Base-by-base conservation (phyloP, 2,797 vertebrate genomes). In the Oreochromis grahami region DNA sequence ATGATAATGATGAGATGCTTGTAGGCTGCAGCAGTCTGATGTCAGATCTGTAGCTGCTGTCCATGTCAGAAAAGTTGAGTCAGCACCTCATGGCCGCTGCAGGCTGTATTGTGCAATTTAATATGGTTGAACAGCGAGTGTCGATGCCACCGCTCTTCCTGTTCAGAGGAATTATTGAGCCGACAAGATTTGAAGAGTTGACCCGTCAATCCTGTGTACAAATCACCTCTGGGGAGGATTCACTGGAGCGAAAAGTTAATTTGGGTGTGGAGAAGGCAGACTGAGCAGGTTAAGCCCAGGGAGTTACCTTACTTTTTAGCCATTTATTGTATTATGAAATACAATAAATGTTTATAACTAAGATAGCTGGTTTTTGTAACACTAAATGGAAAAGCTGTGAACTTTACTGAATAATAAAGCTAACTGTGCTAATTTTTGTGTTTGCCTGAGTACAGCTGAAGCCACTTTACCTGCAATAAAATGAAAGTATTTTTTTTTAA, bases 151-250 rank as follows among this genome's bases (percentile, higher is more conserved):
- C 13, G 32, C 24, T 70, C 56, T 24, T 21, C 32, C 38, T 60
- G 58, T 70, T 87, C 34, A 15, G 21, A 88, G 80, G 21, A 79
- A 88, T 83, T 87, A 93, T 91, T 85, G 88, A 91, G 77, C 78
- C 3, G 14, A 21, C 70, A 65, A 84, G 82, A 87, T 74, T 68
- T 80, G 77, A 80, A 32, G 81, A 83, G 58, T 85, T 87, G 86
- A 90, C 76, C 84, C 11, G 5, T 51, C 60, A 34, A n/a, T 85
- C 78, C 80, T 79, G 72, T 55, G 48, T 70, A 63, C 14, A 8
- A 78, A 84, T 79, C 68, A 83, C 19, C 50, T 72, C 81, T 55
- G 56, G 26, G 65, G 72, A 55, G 76, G 79, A 74, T 56, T 65
- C 38, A 74, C 24, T 89, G 85, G 80, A 79, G 68, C 79, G 87